Evolutionary conservation across 2,113 vertebrate species (phyloP).

Genomic region (Erinaceus europaeus): DNA sequence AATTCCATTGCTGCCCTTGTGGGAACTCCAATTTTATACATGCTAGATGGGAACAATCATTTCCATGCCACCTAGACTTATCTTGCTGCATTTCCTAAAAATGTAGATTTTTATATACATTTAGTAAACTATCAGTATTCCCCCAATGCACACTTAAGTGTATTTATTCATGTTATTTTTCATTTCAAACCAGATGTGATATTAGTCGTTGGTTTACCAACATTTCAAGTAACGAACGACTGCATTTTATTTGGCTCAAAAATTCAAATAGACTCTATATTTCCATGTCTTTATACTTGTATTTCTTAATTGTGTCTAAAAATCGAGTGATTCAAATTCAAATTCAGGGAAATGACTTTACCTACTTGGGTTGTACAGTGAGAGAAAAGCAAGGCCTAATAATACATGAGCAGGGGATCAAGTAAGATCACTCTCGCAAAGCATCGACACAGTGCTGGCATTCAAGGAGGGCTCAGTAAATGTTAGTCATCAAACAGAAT

Average conservation of each 20-base stretch:
- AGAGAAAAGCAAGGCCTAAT: neutral
- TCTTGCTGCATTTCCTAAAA: conserved; percentile 6
- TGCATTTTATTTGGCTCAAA: conserved; percentile 28
- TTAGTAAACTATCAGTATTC: neutral
- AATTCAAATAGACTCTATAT: too few relatives aligned
- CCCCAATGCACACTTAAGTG: neutral
- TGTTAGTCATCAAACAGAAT: neutral
- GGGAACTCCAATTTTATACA: conserved; percentile 62
- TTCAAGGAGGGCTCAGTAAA: neutral
- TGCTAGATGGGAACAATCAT: conserved; percentile 10
- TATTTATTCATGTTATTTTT: neutral
- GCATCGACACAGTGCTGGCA: neutral
- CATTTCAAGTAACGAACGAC: neutral
- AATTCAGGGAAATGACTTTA: neutral
- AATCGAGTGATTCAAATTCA: conserved; percentile 46
- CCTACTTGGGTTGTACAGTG: neutral
- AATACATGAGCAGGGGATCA: neutral
- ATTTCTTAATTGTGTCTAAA: conserved; percentile 44
- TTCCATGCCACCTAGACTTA: neutral
- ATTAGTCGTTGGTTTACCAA: conserved; percentile 16
- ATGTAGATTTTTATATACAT: neutral
- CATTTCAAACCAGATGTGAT: conserved; percentile 25
- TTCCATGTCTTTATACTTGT: too few relatives aligned
- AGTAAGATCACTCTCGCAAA: neutral
- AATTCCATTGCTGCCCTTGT: conserved; percentile 59